Evolutionary conservation across 1,140 invertebrate species (phyloP), one percentile per base, ranked within the genome.

Genomic region (Eurosta solidaginis): DNA sequence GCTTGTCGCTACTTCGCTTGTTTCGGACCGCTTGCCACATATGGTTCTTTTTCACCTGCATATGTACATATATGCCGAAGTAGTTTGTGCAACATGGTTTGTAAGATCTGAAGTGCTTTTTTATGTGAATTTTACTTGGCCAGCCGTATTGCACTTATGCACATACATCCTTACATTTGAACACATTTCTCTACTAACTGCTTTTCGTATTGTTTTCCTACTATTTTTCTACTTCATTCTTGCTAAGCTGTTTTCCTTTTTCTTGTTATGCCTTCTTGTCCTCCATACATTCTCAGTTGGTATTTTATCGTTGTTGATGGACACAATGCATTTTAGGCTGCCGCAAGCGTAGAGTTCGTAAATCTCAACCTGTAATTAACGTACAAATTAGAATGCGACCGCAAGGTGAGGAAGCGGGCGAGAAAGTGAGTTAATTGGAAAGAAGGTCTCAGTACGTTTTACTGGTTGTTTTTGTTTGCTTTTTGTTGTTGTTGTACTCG

Each of bases 361-460:
- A 84, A 84, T 83, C 83, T 84, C 83, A 84, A 82, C 83, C 83
- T 81, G 84, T 84, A 84, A 84, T 84, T 84, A 84, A 84, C 83
- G 82, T 84, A 81, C 82, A 81, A 82, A 74, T 79, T 77, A 78
- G 77, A 76, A 78, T 74, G 79, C 80, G 59, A 68, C 59, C 59
- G 22, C 59, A 68, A 36, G 59, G 27, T 17, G 14, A 17, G 54
- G 25, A 3, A 12, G 33, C 3, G 59, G 54, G 17, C 6, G 33
- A 40, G 12, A 68, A 54, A 54, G 27, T 54, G 59, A 40, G 59
- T 29, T 36, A 68, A 68, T 68, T 68, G 36, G 59, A 68, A 68
- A 68, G n/a, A 68, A 40, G 59, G 59, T 68, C n/a, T n/a, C 59
- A 33, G 33, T 36, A 33, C 36, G 59, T 68, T 68, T 42, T 68